These are phyloP conservation scores for Enhydra lutris DNA, from an alignment of 2,113 vertebrate genomes.

Conservation along the genomic window DNA sequence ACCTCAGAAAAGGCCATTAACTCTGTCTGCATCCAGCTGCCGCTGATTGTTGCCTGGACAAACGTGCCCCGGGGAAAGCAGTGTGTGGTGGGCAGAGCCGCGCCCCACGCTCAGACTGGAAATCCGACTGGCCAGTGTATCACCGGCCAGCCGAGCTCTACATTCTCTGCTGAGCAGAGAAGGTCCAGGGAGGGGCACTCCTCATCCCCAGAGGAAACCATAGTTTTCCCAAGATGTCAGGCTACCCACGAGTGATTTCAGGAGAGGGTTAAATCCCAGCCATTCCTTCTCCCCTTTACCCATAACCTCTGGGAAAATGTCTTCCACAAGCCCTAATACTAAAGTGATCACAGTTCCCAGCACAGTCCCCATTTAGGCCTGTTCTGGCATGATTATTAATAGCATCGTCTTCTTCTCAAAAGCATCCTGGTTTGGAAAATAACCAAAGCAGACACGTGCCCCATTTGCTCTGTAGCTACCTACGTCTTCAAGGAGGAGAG, in stretches of 20 bases:
- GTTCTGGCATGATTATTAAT: background rate
- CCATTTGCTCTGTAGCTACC: background rate
- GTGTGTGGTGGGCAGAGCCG: rapidly evolving
- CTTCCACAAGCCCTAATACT: background rate
- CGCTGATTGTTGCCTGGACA: background rate
- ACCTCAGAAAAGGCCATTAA: conserved; percentile 40
- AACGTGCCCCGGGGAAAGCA: background rate
- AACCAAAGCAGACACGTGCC: background rate
- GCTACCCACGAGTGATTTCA: background rate
- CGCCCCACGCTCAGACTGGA: background rate
- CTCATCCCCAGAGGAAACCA: background rate
- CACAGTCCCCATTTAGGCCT: background rate
- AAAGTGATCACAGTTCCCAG: background rate
- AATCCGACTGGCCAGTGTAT: too few species aligned
- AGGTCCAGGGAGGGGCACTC: background rate
- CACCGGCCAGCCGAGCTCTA: background rate
- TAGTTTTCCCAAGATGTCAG: background rate
- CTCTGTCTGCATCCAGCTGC: background rate
- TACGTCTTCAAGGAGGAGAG: background rate
- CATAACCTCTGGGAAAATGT: background rate
- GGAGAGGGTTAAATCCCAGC: background rate
- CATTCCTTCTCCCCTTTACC: background rate
- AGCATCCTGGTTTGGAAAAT: background rate
- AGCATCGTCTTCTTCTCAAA: background rate
- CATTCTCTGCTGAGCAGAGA: background rate